phyloP scores from a whole-genome alignment of 1,140 invertebrate species.

The Bactericera cockerelli region DNA sequence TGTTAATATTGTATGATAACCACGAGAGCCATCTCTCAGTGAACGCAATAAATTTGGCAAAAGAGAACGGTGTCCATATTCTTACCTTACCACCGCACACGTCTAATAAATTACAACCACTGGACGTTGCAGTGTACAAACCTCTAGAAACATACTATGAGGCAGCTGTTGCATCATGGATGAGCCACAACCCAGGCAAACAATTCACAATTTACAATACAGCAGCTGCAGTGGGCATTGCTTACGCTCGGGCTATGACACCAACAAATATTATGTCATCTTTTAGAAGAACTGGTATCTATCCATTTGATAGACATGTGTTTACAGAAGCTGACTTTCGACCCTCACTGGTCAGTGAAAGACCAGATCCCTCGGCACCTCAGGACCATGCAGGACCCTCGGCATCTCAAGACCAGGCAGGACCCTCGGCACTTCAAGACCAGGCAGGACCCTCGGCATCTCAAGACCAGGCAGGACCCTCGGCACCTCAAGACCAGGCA shows the following conservation, averaged over 20 bases:
- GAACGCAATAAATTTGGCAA: slow-evolving; percentile 22
- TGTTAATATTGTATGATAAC: slow-evolving; percentile 27
- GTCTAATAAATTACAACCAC: slow-evolving; percentile 27
- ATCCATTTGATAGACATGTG: slow-evolving; percentile 26
- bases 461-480: too few species aligned
- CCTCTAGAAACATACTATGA: slow-evolving; percentile 18
- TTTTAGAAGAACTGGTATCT: slow-evolving; percentile 25
- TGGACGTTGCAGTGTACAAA: slow-evolving; percentile 22
- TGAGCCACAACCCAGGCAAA: slow-evolving; percentile 17
- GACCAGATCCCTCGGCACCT: slow-evolving; percentile 18
- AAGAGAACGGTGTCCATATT: slow-evolving; percentile 26
- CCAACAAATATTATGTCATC: slow-evolving; percentile 24
- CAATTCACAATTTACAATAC: slow-evolving; percentile 27
- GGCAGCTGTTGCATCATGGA: slow-evolving; percentile 8
- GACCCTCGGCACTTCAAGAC: too few species aligned
- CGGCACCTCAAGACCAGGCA: too few species aligned
- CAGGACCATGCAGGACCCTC: too few species aligned
- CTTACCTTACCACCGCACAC: slow-evolving; percentile 25
- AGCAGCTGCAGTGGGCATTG: slow-evolving; percentile 21
- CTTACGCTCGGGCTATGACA: too few species aligned
- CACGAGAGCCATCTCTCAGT: slow-evolving; percentile 27
- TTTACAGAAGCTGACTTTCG: slow-evolving; percentile 29
- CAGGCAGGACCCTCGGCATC: too few species aligned
- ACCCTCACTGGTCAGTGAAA: slow-evolving; percentile 26
- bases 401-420: too few species aligned